Evolutionary conservation across 2,888 invertebrate genomes (phyloP), one percentile per base, ranked within the genome.

Genomic region (Eristalis intricaria): DNA sequence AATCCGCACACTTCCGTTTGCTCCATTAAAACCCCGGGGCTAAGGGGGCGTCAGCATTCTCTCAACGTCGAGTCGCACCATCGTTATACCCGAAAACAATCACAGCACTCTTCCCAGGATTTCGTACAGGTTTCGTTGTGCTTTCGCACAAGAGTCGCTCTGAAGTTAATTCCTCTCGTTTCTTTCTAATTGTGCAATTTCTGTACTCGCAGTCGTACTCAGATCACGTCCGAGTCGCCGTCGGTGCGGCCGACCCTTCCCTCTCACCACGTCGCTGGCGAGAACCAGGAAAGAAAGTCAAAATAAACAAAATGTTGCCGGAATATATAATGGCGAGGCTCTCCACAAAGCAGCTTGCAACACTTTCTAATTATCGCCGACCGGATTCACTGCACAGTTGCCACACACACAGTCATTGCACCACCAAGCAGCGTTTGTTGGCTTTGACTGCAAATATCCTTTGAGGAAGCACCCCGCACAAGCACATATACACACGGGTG

Each of bases 341-440:
- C 35, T 58, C 26, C 65, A 60, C 58, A 61, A 40, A 76, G 69
- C 70, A 70, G 60, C 75, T 66, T 76, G 81, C 81, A 82, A 82
- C 81, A 82, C 81, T 82, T 82, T 70, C 81, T 82, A 82, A 82
- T 82, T 82, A 82, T 75, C 81, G 40, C 81, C 75, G 60, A 64
- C 75, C 75, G 60, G 65, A 82, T 82, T 76, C 81, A 70, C 65
- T 82, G 75, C 76, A 70, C 74, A 74, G 68, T 68, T 74, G 68
- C 74, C 74, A 74, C 81, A 56, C 68, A 19, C 68, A 19, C 68
- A 69, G 64, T 69, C 69, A 69, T 63, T 63, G 50, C 32, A n/a
- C 50, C 32, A n/a, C 19, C 50, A 50, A 19, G 26, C 19, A 65
- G 32, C 70, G 43, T 70, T 82, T 70, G 70, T 82, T 82, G 15